Evolutionary conservation across 2,888 invertebrate species (phyloP).

Genomic region (Iphiclides podalirius): DNA sequence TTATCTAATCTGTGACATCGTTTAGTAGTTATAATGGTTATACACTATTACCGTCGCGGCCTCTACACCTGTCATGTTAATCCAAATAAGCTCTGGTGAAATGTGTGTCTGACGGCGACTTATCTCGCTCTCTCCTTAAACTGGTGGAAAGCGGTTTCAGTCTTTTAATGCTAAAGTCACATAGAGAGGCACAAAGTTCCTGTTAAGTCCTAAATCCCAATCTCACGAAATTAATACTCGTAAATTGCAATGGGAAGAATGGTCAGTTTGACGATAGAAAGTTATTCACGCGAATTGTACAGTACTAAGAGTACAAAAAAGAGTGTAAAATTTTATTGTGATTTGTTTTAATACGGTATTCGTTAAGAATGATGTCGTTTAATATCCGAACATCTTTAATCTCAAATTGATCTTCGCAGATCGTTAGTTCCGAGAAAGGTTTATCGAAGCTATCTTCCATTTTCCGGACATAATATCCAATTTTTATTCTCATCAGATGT

Average conservation of each 20-base stretch:
- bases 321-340: too few relatives aligned
- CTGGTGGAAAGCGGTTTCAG: background rate
- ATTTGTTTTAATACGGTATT: slow-evolving; percentile 5
- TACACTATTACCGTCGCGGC: background rate
- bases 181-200: too few relatives aligned
- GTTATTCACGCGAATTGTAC: too few relatives aligned
- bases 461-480: background rate
- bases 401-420: slow-evolving; percentile 22
- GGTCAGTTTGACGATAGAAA: too few relatives aligned
- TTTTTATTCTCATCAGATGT: background rate
- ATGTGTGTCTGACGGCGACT: background rate
- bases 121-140: background rate
- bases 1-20: too few relatives aligned
- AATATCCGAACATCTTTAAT: slow-evolving; percentile 19
- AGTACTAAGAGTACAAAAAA: too few relatives aligned
- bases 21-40: too few relatives aligned
- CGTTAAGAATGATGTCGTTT: slow-evolving; percentile 8
- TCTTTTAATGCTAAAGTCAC: background rate
- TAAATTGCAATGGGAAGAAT: too few relatives aligned
- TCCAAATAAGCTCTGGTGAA: too few relatives aligned
- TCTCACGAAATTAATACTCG: too few relatives aligned
- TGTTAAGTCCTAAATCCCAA: too few relatives aligned
- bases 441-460: background rate
- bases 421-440: slow-evolving; percentile 17
- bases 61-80: too few relatives aligned